Conservation (phyloP, 2,797 vertebrate species). For the Coluber constrictor region DNA sequence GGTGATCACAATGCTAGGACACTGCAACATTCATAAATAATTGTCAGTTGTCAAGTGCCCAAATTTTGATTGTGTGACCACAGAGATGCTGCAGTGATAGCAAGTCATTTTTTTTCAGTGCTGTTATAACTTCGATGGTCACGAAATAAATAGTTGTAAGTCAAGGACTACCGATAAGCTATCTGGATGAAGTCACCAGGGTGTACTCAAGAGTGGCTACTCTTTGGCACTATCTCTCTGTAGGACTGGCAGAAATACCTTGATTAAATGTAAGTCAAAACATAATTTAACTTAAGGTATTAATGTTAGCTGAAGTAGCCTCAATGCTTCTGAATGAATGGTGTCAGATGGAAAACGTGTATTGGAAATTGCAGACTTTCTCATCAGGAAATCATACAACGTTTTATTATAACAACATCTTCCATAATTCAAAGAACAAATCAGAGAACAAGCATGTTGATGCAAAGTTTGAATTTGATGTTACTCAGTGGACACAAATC, state of each 20-base stretch:
- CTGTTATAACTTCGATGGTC: neutral
- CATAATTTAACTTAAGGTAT: neutral
- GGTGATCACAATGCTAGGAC: neutral
- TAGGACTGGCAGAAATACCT: neutral
- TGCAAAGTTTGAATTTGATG: neutral
- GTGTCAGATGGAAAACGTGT: neutral
- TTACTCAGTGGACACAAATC: neutral
- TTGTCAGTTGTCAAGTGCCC: neutral
- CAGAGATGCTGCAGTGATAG: neutral
- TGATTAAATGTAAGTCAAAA: neutral
- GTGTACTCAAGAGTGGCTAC: neutral
- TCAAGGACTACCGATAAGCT: neutral
- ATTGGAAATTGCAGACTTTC: neutral
- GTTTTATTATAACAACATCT: neutral
- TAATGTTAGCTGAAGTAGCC: neutral
- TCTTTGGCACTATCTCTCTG: neutral
- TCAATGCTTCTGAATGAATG: neutral
- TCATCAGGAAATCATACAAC: neutral
- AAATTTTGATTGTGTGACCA: neutral
- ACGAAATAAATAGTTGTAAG: neutral
- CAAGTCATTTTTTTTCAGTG: neutral
- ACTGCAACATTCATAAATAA: neutral
- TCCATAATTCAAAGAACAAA: neutral
- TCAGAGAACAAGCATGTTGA: neutral
- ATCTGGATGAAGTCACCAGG: neutral